Evolutionary conservation across 2,113 vertebrate species (phyloP).

Genomic region (Puntigrus tetrazona): DNA sequence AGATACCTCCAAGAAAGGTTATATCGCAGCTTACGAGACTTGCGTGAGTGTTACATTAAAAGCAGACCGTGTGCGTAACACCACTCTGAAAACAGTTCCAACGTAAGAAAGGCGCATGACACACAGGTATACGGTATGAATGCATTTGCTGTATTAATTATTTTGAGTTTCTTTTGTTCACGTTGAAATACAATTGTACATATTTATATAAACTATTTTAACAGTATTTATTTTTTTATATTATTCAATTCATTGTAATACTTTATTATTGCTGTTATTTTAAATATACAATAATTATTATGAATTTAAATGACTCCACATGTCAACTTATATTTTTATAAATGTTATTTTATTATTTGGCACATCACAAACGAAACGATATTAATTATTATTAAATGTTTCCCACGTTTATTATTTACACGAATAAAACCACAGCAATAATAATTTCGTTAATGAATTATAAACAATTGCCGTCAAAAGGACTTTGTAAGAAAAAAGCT

Average conservation of each 20-base stretch:
- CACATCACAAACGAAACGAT: not conserved
- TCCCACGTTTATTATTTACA: not conserved
- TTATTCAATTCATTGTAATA: not conserved
- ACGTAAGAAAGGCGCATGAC: not conserved
- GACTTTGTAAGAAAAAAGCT: not conserved
- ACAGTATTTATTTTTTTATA: not conserved
- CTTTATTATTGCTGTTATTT: not conserved
- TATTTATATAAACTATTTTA: not conserved
- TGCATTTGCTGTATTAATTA: not conserved
- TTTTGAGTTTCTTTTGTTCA: not conserved
- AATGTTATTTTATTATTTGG: not conserved
- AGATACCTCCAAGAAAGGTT: not conserved
- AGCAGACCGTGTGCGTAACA: conserved; percentile 16
- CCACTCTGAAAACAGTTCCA: not conserved
- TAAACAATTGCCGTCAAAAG: not conserved
- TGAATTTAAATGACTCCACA: not conserved
- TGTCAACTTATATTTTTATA: not conserved
- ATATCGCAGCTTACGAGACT: not conserved
- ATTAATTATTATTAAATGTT: not conserved
- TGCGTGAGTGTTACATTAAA: not conserved
- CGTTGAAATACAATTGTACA: not conserved
- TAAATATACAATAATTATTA: not conserved
- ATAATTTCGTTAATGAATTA: too few relatives aligned
- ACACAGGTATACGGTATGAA: not conserved
- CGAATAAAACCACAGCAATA: too few relatives aligned